These are phyloP conservation scores for Notocelia uddmanniana DNA, from an alignment of 2,888 invertebrate species.

Conservation along the genomic window DNA sequence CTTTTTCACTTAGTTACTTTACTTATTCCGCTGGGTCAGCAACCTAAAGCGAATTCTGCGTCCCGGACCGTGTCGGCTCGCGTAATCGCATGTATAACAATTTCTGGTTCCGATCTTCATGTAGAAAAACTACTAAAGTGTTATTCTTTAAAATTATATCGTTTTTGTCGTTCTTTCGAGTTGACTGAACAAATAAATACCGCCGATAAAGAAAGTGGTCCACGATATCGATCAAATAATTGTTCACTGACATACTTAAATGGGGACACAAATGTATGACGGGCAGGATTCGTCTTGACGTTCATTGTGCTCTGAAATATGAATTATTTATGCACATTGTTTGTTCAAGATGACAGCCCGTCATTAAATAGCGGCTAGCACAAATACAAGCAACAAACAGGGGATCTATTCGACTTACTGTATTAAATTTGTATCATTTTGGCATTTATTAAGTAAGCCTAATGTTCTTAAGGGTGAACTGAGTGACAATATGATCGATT, in stretches of 20 bases:
- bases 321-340: constrained; percentile 65
- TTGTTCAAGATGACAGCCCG: constrained; percentile 58
- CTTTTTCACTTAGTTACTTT: too few species aligned
- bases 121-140: too few species aligned
- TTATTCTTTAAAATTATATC: background rate
- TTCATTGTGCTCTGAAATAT: constrained; percentile 57
- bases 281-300: constrained; percentile 58
- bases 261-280: constrained; percentile 45
- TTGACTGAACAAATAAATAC: background rate
- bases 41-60: too few species aligned
- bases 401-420: background rate
- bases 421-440: background rate
- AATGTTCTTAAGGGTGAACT: too few species aligned
- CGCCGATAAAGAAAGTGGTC: constrained; percentile 14
- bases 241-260: constrained; percentile 30
- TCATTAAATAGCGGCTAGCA: constrained; percentile 48
- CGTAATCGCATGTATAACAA: too few species aligned
- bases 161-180: background rate
- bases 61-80: too few species aligned
- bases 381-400: constrained; percentile 41
- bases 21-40: too few species aligned
- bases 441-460: too few species aligned
- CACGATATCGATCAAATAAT: constrained; percentile 31
- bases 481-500: too few species aligned
- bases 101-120: too few species aligned